Evolutionary conservation across 2,113 vertebrate genomes (phyloP), one percentile per base, ranked within the genome.

Genomic region (Zeus faber): DNA sequence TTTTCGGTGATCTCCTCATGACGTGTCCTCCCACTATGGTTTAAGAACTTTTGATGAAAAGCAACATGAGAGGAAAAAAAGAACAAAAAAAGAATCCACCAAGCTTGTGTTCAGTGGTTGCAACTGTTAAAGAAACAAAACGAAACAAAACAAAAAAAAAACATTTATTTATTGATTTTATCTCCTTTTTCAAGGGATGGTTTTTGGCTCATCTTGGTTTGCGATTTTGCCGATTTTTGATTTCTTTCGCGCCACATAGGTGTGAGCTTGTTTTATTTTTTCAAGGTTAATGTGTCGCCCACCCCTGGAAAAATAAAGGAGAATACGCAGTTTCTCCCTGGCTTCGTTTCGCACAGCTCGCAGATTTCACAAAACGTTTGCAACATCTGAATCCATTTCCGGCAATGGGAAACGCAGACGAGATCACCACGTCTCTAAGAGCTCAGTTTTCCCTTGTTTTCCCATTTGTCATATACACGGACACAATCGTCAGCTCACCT

Each of bases 1-100:
- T 82, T n/a, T 80, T 76, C 35, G 65, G 65, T 72, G 54, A 25
- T 75, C 81, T 74, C 49, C 67, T 80, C 57, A 17, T 55, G 54
- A 49, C 50, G 65, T 54, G 45, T 70, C 60, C 59, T 76, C 65
- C 62, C 56, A 14, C 18, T 52, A 53, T 64, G 50, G 33, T 72
- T 79, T 71, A 44, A 60, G n/a, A 71, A 70, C 40, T 61, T 58
- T 69, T 70, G 63, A 72, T 80, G 67, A 76, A 76, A 35, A 37
- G n/a, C n/a, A 14, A 37, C 50, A 23, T 33, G 45, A 54, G 71
- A 74, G 67, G 69, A 51, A 54, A 74, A 43, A 79, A 11, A 33
- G 69, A 18, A 72, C 59, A 72, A 79, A 85, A 53, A 70, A 78
- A 71, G 48, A 69, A 67, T 24, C 56, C 46, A 45, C 5, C 27